phyloP scores from a whole-genome alignment of 2,888 invertebrate genomes.

The Parapristionchus giblindavisi region DNA sequence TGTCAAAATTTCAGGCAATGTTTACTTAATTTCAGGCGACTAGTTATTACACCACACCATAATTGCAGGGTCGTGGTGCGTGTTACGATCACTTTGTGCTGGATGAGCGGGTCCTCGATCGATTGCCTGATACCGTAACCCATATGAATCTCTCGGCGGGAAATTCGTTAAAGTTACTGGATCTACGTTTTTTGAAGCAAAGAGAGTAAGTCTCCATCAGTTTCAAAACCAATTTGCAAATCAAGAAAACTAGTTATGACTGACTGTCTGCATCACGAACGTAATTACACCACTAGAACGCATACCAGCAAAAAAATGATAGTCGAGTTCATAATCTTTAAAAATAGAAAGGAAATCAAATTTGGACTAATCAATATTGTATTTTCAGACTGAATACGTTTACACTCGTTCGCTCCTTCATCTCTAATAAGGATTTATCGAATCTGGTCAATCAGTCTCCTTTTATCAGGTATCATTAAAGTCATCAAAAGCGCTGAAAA shows the following conservation, averaged over 20 bases:
- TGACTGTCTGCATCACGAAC: too few relatives aligned
- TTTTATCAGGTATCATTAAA: constrained; percentile 1
- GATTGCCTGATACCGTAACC: constrained; percentile 9
- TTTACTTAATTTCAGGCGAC: neutral
- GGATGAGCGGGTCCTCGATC: constrained; percentile 18
- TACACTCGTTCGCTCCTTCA: constrained; percentile 28
- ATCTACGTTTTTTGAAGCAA: constrained; percentile 31
- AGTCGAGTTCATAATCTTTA: neutral
- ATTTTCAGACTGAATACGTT: constrained; percentile 28
- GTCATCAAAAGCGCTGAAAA: neutral
- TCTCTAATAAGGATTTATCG: neutral
- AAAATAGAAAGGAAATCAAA: neutral
- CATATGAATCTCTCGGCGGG: constrained; percentile 28
- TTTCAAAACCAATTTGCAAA: neutral
- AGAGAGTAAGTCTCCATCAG: neutral
- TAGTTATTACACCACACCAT: neutral
- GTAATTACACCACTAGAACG: too few relatives aligned
- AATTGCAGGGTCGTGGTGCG: constrained; percentile 31
- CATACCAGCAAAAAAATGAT: neutral
- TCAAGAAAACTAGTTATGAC: too few relatives aligned
- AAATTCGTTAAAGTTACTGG: constrained; percentile 17
- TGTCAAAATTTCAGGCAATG: too few relatives aligned
- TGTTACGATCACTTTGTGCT: constrained; percentile 26
- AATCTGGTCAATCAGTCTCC: neutral
- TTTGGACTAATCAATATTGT: neutral